Conservation (phyloP, 2,797 vertebrate genomes). For the Steatocranus sp. region DNA sequence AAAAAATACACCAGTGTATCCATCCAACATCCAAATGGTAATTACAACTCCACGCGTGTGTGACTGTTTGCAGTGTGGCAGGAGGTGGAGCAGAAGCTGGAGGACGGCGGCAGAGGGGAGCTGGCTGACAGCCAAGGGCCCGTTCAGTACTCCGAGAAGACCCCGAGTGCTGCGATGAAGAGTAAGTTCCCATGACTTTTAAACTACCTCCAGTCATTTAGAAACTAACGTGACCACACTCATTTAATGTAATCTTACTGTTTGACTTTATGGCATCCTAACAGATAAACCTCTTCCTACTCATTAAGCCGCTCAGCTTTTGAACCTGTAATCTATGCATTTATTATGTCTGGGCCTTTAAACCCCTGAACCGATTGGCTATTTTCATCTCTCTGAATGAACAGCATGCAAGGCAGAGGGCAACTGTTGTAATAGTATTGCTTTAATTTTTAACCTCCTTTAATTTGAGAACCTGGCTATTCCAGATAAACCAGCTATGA, state of each 20-base stretch:
- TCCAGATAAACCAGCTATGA: background rate
- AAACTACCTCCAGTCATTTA: background rate
- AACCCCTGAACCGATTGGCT: background rate
- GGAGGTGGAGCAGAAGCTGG: conserved; percentile 89
- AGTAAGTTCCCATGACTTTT: conserved; percentile 70
- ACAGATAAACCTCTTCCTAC: background rate
- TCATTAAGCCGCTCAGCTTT: background rate
- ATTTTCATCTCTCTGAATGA: background rate
- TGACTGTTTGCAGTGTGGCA: conserved; percentile 84
- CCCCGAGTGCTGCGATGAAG: conserved; percentile 80
- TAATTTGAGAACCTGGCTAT: background rate
- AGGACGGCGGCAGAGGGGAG: conserved; percentile 40
- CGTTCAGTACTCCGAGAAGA: conserved; percentile 89
- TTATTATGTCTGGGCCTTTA: background rate
- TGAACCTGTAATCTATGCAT: background rate
- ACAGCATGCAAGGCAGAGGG: background rate
- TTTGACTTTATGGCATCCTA: background rate
- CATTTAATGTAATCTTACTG: background rate
- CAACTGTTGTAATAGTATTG: background rate
- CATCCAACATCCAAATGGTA: background rate
- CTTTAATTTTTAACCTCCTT: conserved; percentile 33
- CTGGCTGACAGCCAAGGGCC: conserved; percentile 61
- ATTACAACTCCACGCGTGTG: background rate
- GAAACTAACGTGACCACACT: background rate
- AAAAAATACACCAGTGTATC: background rate